phyloP scores from a whole-genome alignment of 2,888 invertebrate genomes.

The Drosophila phalerata region DNA sequence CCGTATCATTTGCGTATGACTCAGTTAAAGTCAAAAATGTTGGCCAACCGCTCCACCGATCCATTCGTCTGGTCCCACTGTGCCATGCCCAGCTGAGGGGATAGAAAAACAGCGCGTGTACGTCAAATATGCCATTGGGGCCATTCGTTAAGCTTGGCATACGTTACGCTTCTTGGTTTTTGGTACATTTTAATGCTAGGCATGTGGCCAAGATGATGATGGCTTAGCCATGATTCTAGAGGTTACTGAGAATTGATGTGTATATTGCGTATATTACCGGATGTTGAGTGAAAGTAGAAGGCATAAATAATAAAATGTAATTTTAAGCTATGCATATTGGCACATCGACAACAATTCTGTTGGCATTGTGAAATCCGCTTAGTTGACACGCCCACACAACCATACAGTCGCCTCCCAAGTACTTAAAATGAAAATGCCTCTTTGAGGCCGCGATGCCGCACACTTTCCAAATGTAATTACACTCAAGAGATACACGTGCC shows the following conservation, averaged over 20 bases:
- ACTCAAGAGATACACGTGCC: slow-evolving; percentile 78
- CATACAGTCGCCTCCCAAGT: slow-evolving; percentile 24
- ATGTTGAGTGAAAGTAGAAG: slow-evolving; percentile 37
- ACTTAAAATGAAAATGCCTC: slow-evolving; percentile 51
- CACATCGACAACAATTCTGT: slow-evolving; percentile 52
- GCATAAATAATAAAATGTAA: slow-evolving; percentile 72
- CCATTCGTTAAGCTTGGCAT: slow-evolving; percentile 52
- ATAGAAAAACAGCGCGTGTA: slow-evolving; percentile 59
- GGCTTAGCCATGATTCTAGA: slow-evolving; percentile 28
- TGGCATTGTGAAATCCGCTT: slow-evolving; percentile 53
- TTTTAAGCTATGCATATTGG: slow-evolving; percentile 62
- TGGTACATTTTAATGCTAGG: slow-evolving; percentile 44
- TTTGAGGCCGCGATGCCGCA: slow-evolving; percentile 52
- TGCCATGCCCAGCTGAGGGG: background rate
- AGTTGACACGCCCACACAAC: slow-evolving; percentile 26
- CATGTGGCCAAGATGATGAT: slow-evolving; percentile 33
- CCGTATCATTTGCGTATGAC: slow-evolving; percentile 44
- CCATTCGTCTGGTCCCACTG: background rate
- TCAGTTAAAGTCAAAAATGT: slow-evolving; percentile 30
- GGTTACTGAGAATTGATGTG: background rate
- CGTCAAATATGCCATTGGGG: slow-evolving; percentile 65
- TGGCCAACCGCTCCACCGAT: slow-evolving; percentile 1
- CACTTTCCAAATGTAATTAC: slow-evolving; percentile 77
- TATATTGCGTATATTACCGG: slow-evolving; percentile 17
- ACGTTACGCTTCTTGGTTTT: slow-evolving; percentile 64